Conservation (phyloP, 2,113 vertebrate genomes). For the Centrocercus urophasianus region DNA sequence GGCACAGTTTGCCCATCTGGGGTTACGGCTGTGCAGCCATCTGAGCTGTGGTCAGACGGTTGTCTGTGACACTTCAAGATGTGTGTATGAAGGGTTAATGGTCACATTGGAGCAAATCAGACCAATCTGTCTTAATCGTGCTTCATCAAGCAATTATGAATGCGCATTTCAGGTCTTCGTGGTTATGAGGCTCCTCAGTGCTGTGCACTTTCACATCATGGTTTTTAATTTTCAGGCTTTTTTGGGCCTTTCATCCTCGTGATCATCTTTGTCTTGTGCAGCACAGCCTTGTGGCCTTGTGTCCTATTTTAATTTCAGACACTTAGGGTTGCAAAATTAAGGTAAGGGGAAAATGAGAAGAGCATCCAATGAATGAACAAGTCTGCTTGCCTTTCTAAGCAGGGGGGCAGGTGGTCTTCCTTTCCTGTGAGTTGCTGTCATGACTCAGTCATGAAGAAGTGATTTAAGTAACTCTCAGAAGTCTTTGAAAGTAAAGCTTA, state of each 20-base stretch:
- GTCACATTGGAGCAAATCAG: background rate
- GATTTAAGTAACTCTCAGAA: background rate
- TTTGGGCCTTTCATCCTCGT: background rate
- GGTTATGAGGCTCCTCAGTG: background rate
- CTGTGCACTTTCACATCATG: background rate
- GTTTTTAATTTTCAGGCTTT: background rate
- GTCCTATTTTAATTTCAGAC: background rate
- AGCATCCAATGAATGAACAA: background rate
- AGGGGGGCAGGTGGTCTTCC: background rate
- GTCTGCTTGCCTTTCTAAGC: background rate
- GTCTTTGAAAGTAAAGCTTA: fast-evolving
- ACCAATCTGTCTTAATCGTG: background rate
- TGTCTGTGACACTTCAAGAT: background rate
- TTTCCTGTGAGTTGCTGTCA: background rate
- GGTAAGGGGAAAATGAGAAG: background rate
- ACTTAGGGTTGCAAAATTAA: background rate
- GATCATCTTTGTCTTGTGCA: background rate
- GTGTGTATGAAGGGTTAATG: background rate
- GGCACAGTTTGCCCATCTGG: background rate
- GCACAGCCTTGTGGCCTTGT: fast-evolving
- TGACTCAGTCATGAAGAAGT: background rate
- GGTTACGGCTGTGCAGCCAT: background rate
- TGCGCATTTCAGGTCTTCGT: background rate
- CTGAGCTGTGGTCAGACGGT: background rate
- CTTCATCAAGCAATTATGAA: background rate